Conservation (phyloP, 1,140 invertebrate genomes). For the Drosophila grimshawi region DNA sequence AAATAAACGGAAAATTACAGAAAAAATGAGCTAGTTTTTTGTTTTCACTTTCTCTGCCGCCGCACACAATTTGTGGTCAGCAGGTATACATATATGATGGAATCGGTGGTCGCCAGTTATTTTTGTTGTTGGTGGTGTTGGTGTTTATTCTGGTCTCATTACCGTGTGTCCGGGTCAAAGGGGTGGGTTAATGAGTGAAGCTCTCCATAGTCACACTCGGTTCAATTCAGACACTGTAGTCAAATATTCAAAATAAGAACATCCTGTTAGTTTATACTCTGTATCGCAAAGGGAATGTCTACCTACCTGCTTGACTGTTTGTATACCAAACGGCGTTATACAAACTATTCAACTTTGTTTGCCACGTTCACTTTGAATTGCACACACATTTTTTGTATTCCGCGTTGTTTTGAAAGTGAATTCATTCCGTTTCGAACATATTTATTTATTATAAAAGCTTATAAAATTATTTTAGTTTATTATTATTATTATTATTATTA, state of each 20-base stretch:
- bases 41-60: conserved; percentile 75
- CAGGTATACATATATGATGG: conserved; percentile 5
- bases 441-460: too few species aligned
- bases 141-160: not conserved
- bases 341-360: too few species aligned
- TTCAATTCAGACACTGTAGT: not conserved
- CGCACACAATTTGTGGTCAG: conserved; percentile 39
- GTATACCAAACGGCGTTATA: too few species aligned
- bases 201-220: conserved; percentile 12
- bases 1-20: conserved; percentile 65
- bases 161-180: not conserved
- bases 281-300: too few species aligned
- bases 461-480: too few species aligned
- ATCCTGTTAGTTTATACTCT: not conserved
- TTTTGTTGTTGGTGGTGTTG: not conserved
- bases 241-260: not conserved
- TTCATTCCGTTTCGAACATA: too few species aligned
- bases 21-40: conserved; percentile 20
- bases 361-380: too few species aligned
- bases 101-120: conserved; percentile 25
- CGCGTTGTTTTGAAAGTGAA: too few species aligned
- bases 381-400: too few species aligned
- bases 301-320: too few species aligned
- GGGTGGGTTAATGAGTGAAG: not conserved
- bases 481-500: too few species aligned